Evolutionary conservation across 2,888 invertebrate genomes (phyloP), one percentile per base, ranked within the genome.

Genomic region (Sarcophaga rosellei): DNA sequence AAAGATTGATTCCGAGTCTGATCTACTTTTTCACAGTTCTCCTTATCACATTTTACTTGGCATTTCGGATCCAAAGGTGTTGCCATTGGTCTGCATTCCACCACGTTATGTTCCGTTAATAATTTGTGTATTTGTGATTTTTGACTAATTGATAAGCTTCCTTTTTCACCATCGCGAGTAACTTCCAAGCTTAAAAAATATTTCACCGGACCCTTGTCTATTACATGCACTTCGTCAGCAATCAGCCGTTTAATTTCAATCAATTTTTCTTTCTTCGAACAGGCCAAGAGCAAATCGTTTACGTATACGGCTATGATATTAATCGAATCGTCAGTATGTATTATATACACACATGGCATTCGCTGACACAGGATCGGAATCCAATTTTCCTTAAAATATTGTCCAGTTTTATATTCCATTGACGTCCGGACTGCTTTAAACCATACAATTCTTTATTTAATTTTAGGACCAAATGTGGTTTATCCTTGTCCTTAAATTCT

Each of bases 371-470:
- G 20, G 44, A 21, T 83, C 23, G 88, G 65, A 88, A 88, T 23
- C 88, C 88, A 53, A 85, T 81, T 15, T 75, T 74, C 35, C 73
- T 86, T 12, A 88, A 44, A 12, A 61, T 45, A 23, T 21, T n/a
- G 21, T 89, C 84, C 20, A 88, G 53, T 78, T 88, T 88, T 6
- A 15, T 44, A 35, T 88, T 88, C 89, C 89, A 89, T 63, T 86
- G 80, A 1, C 89, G 72, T 10, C 89, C 89, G 2, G 84, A 77
- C 57, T 89, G 88, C 59, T 89, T 89, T 8, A 89, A 70, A 86
- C 70, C 88, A 83, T 90, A 90, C 61, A 89, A 66, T 3, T 88
- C 85, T 73, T 89, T 89, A 10, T 88, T 83, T 2, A 89, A 79
- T 69, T 81, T 88, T 57, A 89, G 73, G 0, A 89, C 88, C 15